Evolutionary conservation across 2,888 invertebrate genomes (phyloP), one percentile per base, ranked within the genome.

Genomic region (Xestobium rufovillosum): DNA sequence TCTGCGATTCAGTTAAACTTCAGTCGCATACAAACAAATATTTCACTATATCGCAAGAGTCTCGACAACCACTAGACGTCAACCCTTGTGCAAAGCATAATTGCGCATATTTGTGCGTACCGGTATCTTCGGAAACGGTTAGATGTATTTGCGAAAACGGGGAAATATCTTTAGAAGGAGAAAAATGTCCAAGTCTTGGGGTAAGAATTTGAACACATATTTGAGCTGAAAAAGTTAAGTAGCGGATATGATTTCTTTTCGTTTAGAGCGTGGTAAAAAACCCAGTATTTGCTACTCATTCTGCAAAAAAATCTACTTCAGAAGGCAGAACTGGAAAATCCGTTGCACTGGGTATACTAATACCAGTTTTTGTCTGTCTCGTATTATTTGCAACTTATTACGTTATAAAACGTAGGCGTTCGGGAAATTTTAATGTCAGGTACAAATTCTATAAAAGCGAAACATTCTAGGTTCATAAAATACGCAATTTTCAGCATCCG

Each of bases 91-190:
- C 52, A 8, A 57, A 63, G 34, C 64, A 69, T 16, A 65, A 61
- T 14, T 84, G 84, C 51, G 57, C 64, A 1, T 71, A 77, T 37
- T 61, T 84, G 51, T 84, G 84, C 55, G 65, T 82, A 3, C 67
- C 73, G 23, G 66, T 66, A 6, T 65, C 68, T 28, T 53, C 60
- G 2, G n/a, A n/a, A n/a, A 61, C 63, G 1, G 61, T 67, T 6
- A 67, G 64, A 41, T 80, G 80, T 49, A 57, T 78, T 42, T 80
- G 80, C 47, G 65, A 66, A 29, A 61, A 72, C 53, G 78, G 78
- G 2, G 50, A 51, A 3, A 44, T 61, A 13, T 62, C 70, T 1
- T 45, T 49, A 12, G 60, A 64, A 34, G 50, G 54, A 8, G 56
- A 57, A 10, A 39, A 38, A 16, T 72, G 73, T 45, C 45, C 54